Evolutionary conservation across 2,797 vertebrate species (phyloP), one percentile per base, ranked within the genome.

Genomic region (Pangasius krempfi): DNA sequence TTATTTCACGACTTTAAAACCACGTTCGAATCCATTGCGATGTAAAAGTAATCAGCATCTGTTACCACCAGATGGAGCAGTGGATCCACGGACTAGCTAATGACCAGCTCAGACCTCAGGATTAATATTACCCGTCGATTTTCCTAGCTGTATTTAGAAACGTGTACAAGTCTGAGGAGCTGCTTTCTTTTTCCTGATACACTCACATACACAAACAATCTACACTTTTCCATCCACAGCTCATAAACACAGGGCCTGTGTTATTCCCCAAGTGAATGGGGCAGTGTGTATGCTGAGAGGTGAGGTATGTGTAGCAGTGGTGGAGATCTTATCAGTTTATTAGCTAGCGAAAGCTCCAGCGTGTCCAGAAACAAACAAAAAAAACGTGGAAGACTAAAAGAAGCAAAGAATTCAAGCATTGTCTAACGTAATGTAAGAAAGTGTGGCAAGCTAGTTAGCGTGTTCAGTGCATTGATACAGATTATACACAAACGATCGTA

Each of bases 41-140:
- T 58, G 50, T 82, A 7, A 33, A 30, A 22, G 16, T 58, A 27
- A 56, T 47, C 0, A 27, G 6, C 4, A 13, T 22, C 30, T 52
- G 20, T 30, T 54, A 50, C 88, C 90, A 83, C 88, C 78, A 87
- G 90, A 56, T 91, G 83, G 90, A 5, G 70, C 20, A 80, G 52
- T 58, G 18, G 78, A 33, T 37, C 52, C 30, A 10, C 50, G 6
- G 1, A 27, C 72, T 25, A 13, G 2, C 73, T 72, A 76, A 60
- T 44, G 33, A 70, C 16, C 9, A 5, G 30, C 76, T 12, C 52
- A 5, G 0, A 37, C 54, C 54, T 83, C 56, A 16, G 1, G 3
- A 6, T 40, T 81, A 30, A 18, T 7, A 6, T 78, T 1, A 78
- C 30, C 0, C 2, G n/a, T 72, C 9, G 68, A 72, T 22, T 22